Base-by-base conservation (phyloP, 1,140 invertebrate species). In the Eupristina koningsbergeri region DNA sequence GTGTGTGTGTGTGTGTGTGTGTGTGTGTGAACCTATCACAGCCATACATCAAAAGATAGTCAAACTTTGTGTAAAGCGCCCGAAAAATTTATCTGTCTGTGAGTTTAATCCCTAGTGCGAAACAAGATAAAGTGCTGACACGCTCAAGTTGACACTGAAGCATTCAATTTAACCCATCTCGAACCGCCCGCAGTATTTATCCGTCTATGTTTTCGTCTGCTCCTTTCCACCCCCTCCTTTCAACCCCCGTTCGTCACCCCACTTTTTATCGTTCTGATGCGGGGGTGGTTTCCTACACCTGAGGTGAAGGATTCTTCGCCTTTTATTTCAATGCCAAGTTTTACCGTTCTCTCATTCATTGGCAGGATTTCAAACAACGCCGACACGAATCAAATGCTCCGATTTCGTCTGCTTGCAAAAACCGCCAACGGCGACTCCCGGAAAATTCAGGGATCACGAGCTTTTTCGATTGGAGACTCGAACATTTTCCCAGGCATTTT, bases 351-450 rank as follows among this genome's bases (percentile, higher is more conserved):
- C 36, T 31, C 86, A 86, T 89, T 90, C 89, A 91, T 91, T 92
- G 91, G 91, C 91, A 90, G 88, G 89, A 89, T 91, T 92, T 92
- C 91, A 91, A 92, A 90, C 89, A 87, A 78, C 86, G 79, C 86
- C 86, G 88, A 17, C n/a, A 81, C 86, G 89, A 90, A 90, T 91
- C 89, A 91, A 91, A 90, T 89, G 88, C 78, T 86, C 84, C 77
- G 81, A 76, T 85, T 81, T 74, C 47, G 36, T 26, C 39, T 36
- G 26, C 36, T 41, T 11, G 76, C 79, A 41, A 69, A 76, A 77
- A 85, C 81, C 84, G 88, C 88, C 86, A 83, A 81, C 87, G 86
- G 86, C 78, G 36, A 71, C 64, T 79, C 41, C 81, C 3, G 45
- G 45, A 26, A 36, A 26, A 73, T 45, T 45, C 39, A 26, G 13